Conservation (phyloP, 2,888 invertebrate species). For the Eupithecia inturbata region DNA sequence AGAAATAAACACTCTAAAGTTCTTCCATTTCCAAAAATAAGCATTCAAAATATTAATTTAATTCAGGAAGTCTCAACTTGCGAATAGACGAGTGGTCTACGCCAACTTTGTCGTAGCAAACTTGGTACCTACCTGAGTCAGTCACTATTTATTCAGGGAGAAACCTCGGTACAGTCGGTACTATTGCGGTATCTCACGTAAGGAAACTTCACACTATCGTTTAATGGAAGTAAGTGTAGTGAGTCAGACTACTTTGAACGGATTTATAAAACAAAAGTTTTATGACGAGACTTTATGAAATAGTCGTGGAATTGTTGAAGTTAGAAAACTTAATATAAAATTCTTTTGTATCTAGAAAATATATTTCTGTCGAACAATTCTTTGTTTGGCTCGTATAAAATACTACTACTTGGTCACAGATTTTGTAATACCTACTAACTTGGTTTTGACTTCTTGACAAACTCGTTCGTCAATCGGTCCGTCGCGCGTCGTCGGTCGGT, state of each 20-base stretch:
- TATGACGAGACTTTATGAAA: constrained; percentile 17
- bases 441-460: too few species aligned
- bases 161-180: constrained; percentile 60
- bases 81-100: constrained; percentile 40
- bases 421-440: too few species aligned
- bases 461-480: too few species aligned
- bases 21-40: constrained; percentile 21
- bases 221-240: constrained; percentile 50
- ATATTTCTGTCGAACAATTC: neutral
- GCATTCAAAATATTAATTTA: constrained; percentile 30
- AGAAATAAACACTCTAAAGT: neutral
- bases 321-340: neutral
- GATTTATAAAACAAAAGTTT: constrained; percentile 30
- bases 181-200: constrained; percentile 57
- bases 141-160: constrained; percentile 66
- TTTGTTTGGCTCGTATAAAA: neutral
- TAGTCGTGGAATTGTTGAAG: constrained; percentile 12
- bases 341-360: neutral
- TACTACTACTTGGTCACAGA: too few species aligned
- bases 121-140: constrained; percentile 46
- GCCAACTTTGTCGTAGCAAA: constrained; percentile 47
- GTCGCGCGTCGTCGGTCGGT: too few species aligned
- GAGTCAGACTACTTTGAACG: constrained; percentile 35
- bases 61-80: constrained; percentile 30
- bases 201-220: constrained; percentile 62